These are phyloP conservation scores for Papilio polytes DNA, from an alignment of 1,140 invertebrate genomes.

Conservation along the genomic window DNA sequence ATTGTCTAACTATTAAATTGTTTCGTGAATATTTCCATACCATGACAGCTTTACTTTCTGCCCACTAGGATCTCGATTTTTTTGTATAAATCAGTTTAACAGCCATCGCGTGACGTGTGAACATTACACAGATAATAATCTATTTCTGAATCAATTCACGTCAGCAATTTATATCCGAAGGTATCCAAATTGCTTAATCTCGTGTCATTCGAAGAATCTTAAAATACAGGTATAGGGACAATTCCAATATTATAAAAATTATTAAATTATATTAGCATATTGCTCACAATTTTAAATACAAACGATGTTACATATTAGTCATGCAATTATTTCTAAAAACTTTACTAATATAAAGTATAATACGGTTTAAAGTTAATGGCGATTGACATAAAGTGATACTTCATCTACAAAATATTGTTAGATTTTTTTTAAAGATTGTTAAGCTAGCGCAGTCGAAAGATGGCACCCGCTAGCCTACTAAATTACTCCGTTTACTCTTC, in stretches of 20 bases:
- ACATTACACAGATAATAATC: conserved; percentile 23
- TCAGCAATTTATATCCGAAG: background rate
- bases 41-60: background rate
- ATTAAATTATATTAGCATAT: no score
- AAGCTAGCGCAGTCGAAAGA: no score
- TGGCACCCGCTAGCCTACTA: no score
- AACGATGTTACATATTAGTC: no score
- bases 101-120: conserved; percentile 16
- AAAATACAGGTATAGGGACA: background rate
- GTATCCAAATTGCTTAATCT: conserved; percentile 6
- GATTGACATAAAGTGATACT: no score
- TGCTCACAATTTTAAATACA: background rate
- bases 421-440: no score
- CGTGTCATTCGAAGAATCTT: background rate
- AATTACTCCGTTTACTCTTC: no score
- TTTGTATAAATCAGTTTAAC: conserved; percentile 21
- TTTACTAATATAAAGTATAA: no score
- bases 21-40: background rate
- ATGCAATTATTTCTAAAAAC: no score
- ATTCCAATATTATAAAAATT: no score
- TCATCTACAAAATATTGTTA: no score
- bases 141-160: conserved; percentile 4
- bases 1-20: background rate
- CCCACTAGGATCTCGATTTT: conserved; percentile 4
- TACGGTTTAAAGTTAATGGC: no score